Evolutionary conservation across 2,113 vertebrate genomes (phyloP).

Genomic region (Mandrillus leucophaeus): DNA sequence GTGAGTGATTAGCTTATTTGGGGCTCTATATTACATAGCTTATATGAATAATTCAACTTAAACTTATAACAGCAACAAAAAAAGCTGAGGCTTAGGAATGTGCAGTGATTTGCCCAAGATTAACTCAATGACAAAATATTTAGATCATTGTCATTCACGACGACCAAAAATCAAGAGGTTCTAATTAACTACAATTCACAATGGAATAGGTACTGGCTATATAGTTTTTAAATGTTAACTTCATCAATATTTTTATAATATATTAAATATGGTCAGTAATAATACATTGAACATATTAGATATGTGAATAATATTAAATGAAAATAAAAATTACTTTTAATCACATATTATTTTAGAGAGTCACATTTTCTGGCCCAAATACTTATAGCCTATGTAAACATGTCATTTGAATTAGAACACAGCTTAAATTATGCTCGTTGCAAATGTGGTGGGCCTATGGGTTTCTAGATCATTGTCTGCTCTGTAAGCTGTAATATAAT

Average conservation of each 20-base stretch:
- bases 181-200: slow-evolving; percentile 37
- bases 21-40: neutral
- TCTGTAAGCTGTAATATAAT: neutral
- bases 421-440: neutral
- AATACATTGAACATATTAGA: slow-evolving; percentile 15
- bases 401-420: neutral
- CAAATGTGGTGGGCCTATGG: neutral
- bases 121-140: neutral
- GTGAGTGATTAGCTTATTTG: neutral
- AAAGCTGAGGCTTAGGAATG: neutral
- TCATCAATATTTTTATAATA: slow-evolving; percentile 44
- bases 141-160: neutral
- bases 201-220: neutral
- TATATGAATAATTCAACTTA: neutral
- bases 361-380: neutral
- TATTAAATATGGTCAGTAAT: slow-evolving; percentile 23
- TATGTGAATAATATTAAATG: neutral
- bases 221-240: neutral
- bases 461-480: neutral
- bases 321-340: neutral
- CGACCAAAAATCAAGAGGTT: neutral
- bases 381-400: neutral
- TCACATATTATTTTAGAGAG: neutral
- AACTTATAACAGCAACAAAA: neutral
- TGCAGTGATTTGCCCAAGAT: neutral